Evolutionary conservation across 2,797 vertebrate species (phyloP).

Genomic region (Lepus oiostolus): DNA sequence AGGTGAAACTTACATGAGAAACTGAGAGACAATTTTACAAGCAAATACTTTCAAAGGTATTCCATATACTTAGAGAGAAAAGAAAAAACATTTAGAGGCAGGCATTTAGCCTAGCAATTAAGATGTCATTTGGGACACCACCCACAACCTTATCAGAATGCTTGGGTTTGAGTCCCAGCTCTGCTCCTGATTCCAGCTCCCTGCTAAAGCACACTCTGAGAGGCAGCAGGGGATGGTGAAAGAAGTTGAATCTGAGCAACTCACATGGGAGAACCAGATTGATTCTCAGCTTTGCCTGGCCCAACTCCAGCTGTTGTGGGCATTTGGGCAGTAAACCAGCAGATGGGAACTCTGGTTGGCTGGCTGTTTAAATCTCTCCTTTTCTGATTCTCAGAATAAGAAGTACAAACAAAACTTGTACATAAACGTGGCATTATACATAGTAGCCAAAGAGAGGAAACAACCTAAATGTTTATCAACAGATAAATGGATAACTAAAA

Average conservation of each 20-base stretch:
- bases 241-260: no score
- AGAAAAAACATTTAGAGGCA: neutral
- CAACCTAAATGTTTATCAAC: conserved; percentile 31
- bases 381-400: neutral
- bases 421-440: conserved; percentile 45
- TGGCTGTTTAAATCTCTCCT: no score
- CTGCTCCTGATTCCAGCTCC: no score
- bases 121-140: neutral
- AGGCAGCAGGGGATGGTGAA: no score
- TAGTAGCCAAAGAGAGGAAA: conserved; percentile 11
- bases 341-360: no score
- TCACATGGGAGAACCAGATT: no score
- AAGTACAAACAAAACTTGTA: conserved; percentile 14
- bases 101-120: neutral
- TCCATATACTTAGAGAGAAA: conserved; percentile 10
- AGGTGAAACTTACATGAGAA: conserved; percentile 69
- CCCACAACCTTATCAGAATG: neutral
- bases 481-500: neutral
- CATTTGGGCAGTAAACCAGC: no score
- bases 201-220: no score
- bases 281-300: no score
- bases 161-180: no score
- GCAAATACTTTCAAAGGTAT: conserved; percentile 36
- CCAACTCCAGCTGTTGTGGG: no score
- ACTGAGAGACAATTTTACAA: conserved; percentile 40